Evolutionary conservation across 1,140 invertebrate genomes (phyloP).

Genomic region (Harlomillsia oculata): DNA sequence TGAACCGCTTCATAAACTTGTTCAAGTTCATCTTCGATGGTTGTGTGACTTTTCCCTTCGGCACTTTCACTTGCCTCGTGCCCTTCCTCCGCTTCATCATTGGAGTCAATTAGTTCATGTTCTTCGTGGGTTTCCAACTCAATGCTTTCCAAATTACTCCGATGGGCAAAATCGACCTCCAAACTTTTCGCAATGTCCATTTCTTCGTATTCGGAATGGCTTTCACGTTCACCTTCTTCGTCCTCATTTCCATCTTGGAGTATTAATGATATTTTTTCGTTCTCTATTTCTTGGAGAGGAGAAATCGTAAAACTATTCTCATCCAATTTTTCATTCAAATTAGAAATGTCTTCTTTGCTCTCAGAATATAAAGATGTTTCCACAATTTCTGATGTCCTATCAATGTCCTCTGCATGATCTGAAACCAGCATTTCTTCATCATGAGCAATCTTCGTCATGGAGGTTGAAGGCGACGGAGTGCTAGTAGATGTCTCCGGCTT

Average conservation of each 20-base stretch:
- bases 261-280: too few relatives aligned
- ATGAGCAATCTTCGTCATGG: conserved; percentile 1
- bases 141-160: not conserved
- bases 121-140: conserved; percentile 39
- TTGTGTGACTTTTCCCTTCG: conserved; percentile 22
- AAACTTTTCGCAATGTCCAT: conserved; percentile 19
- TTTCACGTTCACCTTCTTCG: conserved; percentile 10
- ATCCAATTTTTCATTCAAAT: too few relatives aligned
- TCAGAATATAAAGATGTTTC: too few relatives aligned
- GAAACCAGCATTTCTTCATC: too few relatives aligned
- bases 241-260: conserved; percentile 4
- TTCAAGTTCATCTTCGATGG: conserved; percentile 12
- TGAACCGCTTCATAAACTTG: conserved; percentile 22
- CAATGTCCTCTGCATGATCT: too few relatives aligned
- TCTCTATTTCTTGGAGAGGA: too few relatives aligned
- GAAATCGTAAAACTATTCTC: too few relatives aligned
- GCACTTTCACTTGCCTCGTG: conserved; percentile 23
- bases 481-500: not conserved
- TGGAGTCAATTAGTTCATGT: not conserved
- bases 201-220: conserved; percentile 17
- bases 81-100: conserved; percentile 11
- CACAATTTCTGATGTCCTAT: too few relatives aligned
- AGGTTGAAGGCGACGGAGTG: conserved; percentile 7
- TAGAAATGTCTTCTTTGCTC: too few relatives aligned
- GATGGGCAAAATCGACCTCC: not conserved